Conservation (phyloP, 1,140 invertebrate species). For the Sinella curviseta region DNA sequence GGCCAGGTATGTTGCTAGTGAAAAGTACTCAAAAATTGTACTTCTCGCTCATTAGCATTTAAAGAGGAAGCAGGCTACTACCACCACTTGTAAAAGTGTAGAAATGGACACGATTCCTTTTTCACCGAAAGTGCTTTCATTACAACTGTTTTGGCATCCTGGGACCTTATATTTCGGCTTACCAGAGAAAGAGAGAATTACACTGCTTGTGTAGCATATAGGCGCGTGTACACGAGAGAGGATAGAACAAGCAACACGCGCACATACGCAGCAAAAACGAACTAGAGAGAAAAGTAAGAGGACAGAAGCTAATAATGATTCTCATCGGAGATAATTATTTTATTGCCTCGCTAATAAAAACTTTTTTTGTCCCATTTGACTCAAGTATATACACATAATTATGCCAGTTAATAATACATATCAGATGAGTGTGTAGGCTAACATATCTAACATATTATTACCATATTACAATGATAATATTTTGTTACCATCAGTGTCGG, state of each 20-base stretch:
- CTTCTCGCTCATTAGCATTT: conserved; percentile 15
- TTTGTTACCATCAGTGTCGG: too few species aligned
- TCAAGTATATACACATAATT: conserved; percentile 1
- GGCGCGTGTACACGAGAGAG: neutral
- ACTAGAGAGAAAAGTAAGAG: neutral
- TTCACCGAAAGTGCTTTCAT: neutral
- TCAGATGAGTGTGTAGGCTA: too few species aligned
- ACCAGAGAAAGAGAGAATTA: neutral
- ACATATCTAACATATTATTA: too few species aligned
- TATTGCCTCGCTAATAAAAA: conserved; percentile 21
- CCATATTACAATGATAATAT: too few species aligned
- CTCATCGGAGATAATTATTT: conserved; percentile 25
- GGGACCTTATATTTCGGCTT: conserved; percentile 14
- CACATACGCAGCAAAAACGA: neutral
- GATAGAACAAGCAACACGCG: neutral
- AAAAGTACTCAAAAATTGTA: neutral
- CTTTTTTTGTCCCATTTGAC: conserved; percentile 14
- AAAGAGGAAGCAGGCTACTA: neutral
- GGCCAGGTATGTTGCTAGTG: neutral
- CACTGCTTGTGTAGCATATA: neutral
- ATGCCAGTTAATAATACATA: too few species aligned
- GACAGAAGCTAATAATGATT: conserved; percentile 17
- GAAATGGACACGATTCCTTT: neutral
- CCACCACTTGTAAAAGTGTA: neutral
- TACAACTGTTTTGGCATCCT: conserved; percentile 7